Evolutionary conservation across 2,113 vertebrate species (phyloP), one percentile per base, ranked within the genome.

Genomic region (Anarrhichthys ocellatus): DNA sequence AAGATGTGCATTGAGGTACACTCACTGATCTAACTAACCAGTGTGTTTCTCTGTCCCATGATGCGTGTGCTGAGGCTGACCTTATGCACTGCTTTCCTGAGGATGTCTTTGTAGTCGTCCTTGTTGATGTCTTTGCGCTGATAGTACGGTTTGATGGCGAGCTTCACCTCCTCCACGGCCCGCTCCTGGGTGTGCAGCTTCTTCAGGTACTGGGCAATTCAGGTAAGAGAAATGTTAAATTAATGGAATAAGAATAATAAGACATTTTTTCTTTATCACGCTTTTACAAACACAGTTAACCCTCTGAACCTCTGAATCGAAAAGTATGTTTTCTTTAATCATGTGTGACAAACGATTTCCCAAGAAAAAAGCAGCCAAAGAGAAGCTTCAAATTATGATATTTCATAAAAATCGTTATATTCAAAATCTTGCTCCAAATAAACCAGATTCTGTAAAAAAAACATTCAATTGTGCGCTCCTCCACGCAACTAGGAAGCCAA

Each of bases 101-200:
- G 94, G 83, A 98, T 98, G 92, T 98, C 97, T 83, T 98, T 98
- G 90, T 98, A 98, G 27, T 98, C 97, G 0, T 98, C 97, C 94
- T 98, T 98, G 85, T 96, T 98, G 91, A 98, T 98, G 91, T 98
- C 97, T 88, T 98, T 98, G 78, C 96, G 96, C 92, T 98, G 97
- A 72, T 98, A 98, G 92, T 97, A 98, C 0, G 97, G 97, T 83
- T 98, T 98, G 87, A 98, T 98, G 81, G 97, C 97, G 27, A 98
- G 90, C 80, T 98, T 98, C 71, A 98, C 97, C 93, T 98, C 97
- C 90, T 98, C 97, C 72, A 98, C 97, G 0, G 97, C 97, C n/a
- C 97, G 94, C 91, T 98, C 97, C 94, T 98, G 97, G 0, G 97
- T 98, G 89, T 98, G 97, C 84, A 98, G 96, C 92, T 98, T 98